Conservation (phyloP, 2,888 invertebrate genomes). For the Tiliacea aurago region DNA sequence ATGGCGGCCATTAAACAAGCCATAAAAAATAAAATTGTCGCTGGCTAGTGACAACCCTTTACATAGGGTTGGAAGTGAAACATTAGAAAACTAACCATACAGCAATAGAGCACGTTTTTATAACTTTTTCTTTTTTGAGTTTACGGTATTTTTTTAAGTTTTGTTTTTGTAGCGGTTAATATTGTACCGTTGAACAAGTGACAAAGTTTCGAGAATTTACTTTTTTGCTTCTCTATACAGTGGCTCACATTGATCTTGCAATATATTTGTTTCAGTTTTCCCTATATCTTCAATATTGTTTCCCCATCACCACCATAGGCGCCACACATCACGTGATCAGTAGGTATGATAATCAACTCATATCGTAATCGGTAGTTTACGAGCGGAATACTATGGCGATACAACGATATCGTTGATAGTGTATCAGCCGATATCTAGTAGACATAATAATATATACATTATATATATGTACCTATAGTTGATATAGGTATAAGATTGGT, state of each 20-base stretch:
- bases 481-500: conserved; percentile 13
- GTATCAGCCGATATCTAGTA: conserved; percentile 46
- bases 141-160: conserved; percentile 43
- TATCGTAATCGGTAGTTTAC: conserved; percentile 57
- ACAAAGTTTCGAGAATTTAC: not conserved
- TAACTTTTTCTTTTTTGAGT: conserved; percentile 20
- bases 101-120: conserved; percentile 23
- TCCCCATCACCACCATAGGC: conserved; percentile 8
- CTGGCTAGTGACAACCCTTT: conserved; percentile 69
- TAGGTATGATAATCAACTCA: conserved; percentile 19
- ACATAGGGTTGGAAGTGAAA: conserved; percentile 59
- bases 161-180: conserved; percentile 4
- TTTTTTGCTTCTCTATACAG: not conserved
- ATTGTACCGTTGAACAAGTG: conserved; percentile 2
- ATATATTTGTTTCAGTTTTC: not conserved
- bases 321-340: conserved; percentile 22
- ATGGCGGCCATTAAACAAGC: conserved; percentile 65
- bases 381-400: conserved; percentile 44
- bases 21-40: conserved; percentile 62
- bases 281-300: not conserved
- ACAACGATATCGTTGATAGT: conserved; percentile 44
- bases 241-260: not conserved
- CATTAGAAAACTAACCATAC: conserved; percentile 50
- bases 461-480: not conserved
- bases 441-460: conserved; percentile 16